Base-by-base conservation (phyloP, 2,113 vertebrate species). In the Hippocampus barbouri region DNA sequence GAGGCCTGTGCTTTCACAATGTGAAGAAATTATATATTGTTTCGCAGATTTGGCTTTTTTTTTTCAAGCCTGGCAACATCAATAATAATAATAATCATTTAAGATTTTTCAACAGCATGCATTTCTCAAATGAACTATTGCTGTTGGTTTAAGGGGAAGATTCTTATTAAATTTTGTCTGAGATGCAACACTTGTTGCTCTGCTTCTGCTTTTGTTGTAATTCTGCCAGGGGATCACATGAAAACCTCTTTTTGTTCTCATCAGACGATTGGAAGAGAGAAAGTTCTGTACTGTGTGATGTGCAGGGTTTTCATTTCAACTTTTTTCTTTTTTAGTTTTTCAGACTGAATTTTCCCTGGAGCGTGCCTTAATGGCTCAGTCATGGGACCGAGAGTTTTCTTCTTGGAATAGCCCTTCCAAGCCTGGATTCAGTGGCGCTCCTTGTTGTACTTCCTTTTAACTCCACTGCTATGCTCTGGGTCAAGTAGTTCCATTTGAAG, bases 361-460 rank as follows among this genome's bases (percentile, higher is more conserved):
- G 66, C 49, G 30, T 74, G 85, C 83, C 49, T 79, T 79, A 83
- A 84, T 77, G 64, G 70, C 66, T 60, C 68, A 79, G 78, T 88
- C 81, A 84, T 85, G 75, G 67, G 85, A 82, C 72, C n/a, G 38
- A n/a, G 47, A 71, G 67, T 78, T 81, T 73, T 80, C 75, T 80
- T 68, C 23, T 45, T 67, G 47, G 25, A 78, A 75, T 66, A 66
- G 38, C 73, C 78, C 21, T 74, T 79, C 83, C 82, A 38, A 83
- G 66, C 76, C 71, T 27, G 20, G 65, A 78, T 77, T 69, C 27
- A 70, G 64, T 77, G 60, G 59, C 43, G 69, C 63, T 71, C 62
- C 8, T 76, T 74, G 45, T 76, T 70, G 56, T 59, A 47, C 69
- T 65, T 38, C 75, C 34, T 53, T 71, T 76, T 66, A 76, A 56